phyloP scores from a whole-genome alignment of 2,113 vertebrate genomes.

The Sphaerodactylus townsendi region DNA sequence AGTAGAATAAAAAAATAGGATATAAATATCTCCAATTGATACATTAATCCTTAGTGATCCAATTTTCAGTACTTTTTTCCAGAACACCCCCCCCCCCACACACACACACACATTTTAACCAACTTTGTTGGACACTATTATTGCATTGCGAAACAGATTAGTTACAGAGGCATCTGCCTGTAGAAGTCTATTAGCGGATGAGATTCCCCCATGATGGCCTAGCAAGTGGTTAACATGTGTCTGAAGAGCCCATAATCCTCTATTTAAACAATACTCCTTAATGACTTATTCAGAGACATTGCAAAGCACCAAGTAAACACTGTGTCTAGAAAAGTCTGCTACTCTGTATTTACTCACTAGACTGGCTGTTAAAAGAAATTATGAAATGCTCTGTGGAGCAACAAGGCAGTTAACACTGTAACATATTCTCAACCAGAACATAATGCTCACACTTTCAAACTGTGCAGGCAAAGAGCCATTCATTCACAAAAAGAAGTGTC shows the following conservation, averaged over 20 bases:
- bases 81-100: background rate
- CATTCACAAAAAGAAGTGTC: constrained; percentile 56
- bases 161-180: constrained; percentile 55
- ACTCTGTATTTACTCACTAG: constrained; percentile 71
- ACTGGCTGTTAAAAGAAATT: constrained; percentile 63
- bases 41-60: background rate
- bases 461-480: constrained; percentile 56
- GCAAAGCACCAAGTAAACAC: constrained; percentile 71
- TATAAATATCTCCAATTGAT: no score
- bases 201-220: constrained; percentile 52
- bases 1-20: no score
- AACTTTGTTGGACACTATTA: no score
- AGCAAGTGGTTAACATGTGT: constrained; percentile 64
- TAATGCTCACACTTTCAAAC: constrained; percentile 58
- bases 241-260: constrained; percentile 69
- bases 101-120: no score
- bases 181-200: constrained; percentile 51
- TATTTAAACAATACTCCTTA: constrained; percentile 73
- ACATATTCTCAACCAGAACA: constrained; percentile 55
- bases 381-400: constrained; percentile 59
- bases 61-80: background rate
- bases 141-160: background rate
- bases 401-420: constrained; percentile 58
- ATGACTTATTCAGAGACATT: constrained; percentile 67
- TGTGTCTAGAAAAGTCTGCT: constrained; percentile 63